phyloP scores from a whole-genome alignment of 2,888 invertebrate species.

The Leptothorax acervorum region DNA sequence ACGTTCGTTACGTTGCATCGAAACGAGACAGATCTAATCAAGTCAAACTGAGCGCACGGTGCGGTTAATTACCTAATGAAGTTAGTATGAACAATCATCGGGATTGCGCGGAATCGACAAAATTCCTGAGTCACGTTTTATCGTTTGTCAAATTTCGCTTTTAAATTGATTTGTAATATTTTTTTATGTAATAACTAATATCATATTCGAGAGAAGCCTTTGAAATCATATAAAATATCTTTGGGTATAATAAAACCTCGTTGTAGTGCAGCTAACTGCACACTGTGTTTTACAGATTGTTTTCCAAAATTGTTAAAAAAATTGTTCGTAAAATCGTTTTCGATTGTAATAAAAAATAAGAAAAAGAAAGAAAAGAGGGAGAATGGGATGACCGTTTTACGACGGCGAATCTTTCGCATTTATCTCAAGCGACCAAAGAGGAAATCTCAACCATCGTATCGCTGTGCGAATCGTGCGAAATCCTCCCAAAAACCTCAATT shows the following conservation, averaged over 20 bases:
- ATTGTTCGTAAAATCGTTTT: background rate
- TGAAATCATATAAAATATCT: background rate
- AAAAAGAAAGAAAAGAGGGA: background rate
- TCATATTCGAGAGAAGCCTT: background rate
- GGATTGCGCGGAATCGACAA: slow-evolving; percentile 42
- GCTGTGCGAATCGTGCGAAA: slow-evolving; percentile 29
- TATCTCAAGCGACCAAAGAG: background rate
- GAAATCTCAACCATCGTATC: slow-evolving; percentile 12
- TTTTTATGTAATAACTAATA: slow-evolving; percentile 22
- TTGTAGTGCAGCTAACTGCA: background rate
- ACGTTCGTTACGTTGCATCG: slow-evolving; percentile 72
- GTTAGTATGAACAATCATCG: slow-evolving; percentile 67
- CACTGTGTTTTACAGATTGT: background rate
- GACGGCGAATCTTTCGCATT: slow-evolving; percentile 11
- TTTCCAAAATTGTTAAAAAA: background rate
- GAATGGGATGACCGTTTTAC: background rate
- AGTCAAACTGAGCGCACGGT: slow-evolving; percentile 61
- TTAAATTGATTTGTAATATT: slow-evolving; percentile 27
- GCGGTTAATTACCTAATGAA: slow-evolving; percentile 72
- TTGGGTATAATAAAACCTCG: background rate
- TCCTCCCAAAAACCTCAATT: slow-evolving; percentile 19
- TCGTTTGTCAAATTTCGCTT: slow-evolving; percentile 51
- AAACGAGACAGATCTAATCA: slow-evolving; percentile 67
- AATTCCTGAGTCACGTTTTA: slow-evolving; percentile 63
- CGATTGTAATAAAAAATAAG: background rate